A percentile compares a stretch with the other conserved stretches of the same genome.
Evolutionary conservation across 35 echinoderm and acorn worm genomes (phyloP).

Genomic region (Diadema setosum): DNA sequence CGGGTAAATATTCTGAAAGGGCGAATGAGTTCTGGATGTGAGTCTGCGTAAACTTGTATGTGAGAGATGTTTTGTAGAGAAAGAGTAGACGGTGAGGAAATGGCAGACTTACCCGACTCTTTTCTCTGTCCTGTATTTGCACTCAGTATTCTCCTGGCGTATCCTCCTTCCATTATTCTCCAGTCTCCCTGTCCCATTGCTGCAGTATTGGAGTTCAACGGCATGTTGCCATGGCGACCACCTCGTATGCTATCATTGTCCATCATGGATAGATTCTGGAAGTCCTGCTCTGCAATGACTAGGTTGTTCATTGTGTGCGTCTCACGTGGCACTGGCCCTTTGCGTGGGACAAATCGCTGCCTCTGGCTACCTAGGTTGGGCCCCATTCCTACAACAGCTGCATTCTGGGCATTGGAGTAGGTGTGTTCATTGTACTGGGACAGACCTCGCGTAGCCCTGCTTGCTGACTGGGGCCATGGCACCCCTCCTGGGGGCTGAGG

Average conservation of each 20-base stretch:
- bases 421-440: conserved; percentile 6
- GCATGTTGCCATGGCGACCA: conserved; percentile 26
- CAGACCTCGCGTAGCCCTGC: not conserved
- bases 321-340: conserved; percentile 44
- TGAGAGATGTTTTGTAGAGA: too few relatives aligned
- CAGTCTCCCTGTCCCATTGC: conserved; percentile 58
- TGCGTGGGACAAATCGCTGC: conserved; percentile 54
- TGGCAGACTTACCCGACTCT: conserved; percentile 52
- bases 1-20: too few relatives aligned
- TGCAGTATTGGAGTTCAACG: conserved; percentile 30
- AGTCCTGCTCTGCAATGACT: conserved; percentile 51
- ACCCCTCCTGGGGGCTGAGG: conserved; percentile 29
- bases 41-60: too few relatives aligned
- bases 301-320: not conserved
- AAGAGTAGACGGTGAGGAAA: too few relatives aligned
- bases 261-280: conserved; percentile 37
- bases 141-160: conserved; percentile 72
- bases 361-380: conserved; percentile 45
- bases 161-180: conserved; percentile 19
- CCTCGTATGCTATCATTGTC: conserved; percentile 27
- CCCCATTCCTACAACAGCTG: not conserved
- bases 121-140: conserved; percentile 66
- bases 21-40: too few relatives aligned
- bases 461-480: conserved; percentile 10
- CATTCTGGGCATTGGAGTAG: not conserved